Percentiles rank a stretch among this genome's conserved stretches.
phyloP scores from a whole-genome alignment of 2,888 invertebrate genomes.

The Gibbula magus region DNA sequence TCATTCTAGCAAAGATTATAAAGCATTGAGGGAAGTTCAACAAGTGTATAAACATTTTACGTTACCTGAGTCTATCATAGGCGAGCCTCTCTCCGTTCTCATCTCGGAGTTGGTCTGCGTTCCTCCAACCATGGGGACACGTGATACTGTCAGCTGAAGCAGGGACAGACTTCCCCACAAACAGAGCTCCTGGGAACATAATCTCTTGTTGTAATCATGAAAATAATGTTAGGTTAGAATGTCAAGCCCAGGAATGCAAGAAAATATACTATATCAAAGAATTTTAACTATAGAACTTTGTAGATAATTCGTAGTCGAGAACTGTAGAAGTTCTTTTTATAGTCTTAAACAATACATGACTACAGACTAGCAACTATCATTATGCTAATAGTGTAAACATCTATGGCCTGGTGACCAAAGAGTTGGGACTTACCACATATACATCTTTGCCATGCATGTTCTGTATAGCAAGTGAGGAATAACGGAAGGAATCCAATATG shows the following conservation, averaged over 20 bases:
- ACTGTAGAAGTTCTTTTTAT: too few relatives aligned
- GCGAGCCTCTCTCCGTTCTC: conserved; percentile 71
- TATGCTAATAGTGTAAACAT: too few relatives aligned
- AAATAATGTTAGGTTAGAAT: not conserved
- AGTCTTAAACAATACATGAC: too few relatives aligned
- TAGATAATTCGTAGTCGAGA: not conserved
- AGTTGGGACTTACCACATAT: too few relatives aligned
- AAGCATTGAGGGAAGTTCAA: too few relatives aligned
- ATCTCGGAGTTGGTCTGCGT: conserved; percentile 64
- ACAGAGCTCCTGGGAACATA: conserved; percentile 34
- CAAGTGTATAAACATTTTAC: too few relatives aligned
- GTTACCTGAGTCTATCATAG: conserved; percentile 69
- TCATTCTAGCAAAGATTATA: too few relatives aligned
- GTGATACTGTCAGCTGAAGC: conserved; percentile 40
- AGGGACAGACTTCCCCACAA: conserved; percentile 35
- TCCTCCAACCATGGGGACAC: conserved; percentile 60
- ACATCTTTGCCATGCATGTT: too few relatives aligned
- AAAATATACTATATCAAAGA: not conserved
- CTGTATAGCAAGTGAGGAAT: too few relatives aligned
- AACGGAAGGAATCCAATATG: too few relatives aligned
- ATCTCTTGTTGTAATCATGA: not conserved
- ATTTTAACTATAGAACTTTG: not conserved
- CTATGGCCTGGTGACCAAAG: too few relatives aligned
- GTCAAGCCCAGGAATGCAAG: not conserved
- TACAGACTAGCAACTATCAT: too few relatives aligned